Evolutionary conservation across 2,888 invertebrate genomes (phyloP).

Genomic region (Sinelater perroti): DNA sequence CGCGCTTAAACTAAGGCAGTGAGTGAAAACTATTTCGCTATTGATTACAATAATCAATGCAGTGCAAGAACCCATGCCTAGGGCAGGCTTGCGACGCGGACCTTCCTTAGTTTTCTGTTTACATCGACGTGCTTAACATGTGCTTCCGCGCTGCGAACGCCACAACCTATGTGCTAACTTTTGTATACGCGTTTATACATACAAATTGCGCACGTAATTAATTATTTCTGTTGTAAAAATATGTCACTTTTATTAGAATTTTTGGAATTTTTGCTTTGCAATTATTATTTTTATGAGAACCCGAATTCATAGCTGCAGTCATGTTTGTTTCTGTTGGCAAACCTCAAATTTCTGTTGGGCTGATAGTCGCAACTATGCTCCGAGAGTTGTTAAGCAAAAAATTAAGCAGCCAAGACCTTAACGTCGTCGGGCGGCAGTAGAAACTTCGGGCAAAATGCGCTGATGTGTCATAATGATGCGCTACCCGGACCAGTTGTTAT

Average conservation of each 20-base stretch:
- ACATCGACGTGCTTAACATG: slow-evolving; percentile 29
- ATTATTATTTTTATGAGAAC: too few relatives aligned
- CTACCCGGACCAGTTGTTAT: slow-evolving; percentile 23
- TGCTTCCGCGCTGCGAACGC: slow-evolving; percentile 23
- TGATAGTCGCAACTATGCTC: too few relatives aligned
- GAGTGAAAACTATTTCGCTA: slow-evolving; percentile 24
- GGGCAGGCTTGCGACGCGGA: slow-evolving; percentile 22
- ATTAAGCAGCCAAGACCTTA: too few relatives aligned
- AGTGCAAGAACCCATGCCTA: slow-evolving; percentile 37
- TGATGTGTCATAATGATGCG: slow-evolving; percentile 25
- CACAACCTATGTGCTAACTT: slow-evolving; percentile 1
- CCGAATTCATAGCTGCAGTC: too few relatives aligned
- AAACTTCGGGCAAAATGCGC: slow-evolving; percentile 9
- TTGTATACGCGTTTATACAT: not conserved
- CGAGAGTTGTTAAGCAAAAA: too few relatives aligned
- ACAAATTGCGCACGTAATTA: too few relatives aligned
- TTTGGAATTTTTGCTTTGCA: too few relatives aligned
- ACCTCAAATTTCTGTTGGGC: too few relatives aligned
- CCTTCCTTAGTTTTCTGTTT: slow-evolving; percentile 30
- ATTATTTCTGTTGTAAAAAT: too few relatives aligned
- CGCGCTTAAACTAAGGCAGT: slow-evolving; percentile 20
- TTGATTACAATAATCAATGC: slow-evolving; percentile 38
- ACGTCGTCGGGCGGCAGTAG: too few relatives aligned
- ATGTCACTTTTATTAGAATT: too few relatives aligned
- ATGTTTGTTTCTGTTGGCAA: too few relatives aligned